Evolutionary conservation across 2,888 invertebrate genomes (phyloP).

Genomic region (Tenodera sinensis): DNA sequence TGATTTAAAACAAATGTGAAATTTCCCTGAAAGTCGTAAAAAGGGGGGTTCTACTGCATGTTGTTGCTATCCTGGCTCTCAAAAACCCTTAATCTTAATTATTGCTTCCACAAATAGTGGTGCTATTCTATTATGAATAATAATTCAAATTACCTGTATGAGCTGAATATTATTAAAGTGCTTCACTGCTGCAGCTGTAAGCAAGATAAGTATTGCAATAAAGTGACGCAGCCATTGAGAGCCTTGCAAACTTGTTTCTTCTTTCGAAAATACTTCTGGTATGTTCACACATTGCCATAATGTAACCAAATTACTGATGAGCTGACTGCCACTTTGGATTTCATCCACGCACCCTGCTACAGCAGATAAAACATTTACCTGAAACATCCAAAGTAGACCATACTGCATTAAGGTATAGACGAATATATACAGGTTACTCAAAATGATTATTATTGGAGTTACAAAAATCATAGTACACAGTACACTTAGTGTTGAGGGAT

Average conservation of each 20-base stretch:
- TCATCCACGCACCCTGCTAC: neutral
- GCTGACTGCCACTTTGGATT: neutral
- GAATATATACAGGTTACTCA: too few species aligned
- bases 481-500: too few species aligned
- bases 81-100: too few species aligned
- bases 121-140: too few species aligned
- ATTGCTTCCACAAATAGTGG: too few species aligned
- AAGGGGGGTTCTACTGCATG: too few species aligned
- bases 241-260: conserved; percentile 13
- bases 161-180: neutral
- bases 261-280: neutral
- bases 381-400: neutral
- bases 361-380: neutral
- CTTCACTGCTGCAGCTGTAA: neutral
- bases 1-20: too few species aligned
- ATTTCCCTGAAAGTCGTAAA: too few species aligned
- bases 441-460: too few species aligned
- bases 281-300: neutral
- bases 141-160: neutral
- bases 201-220: neutral
- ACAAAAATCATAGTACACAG: too few species aligned
- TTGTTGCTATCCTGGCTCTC: too few species aligned
- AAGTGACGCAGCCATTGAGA: conserved; percentile 5
- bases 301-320: neutral
- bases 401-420: too few species aligned